Percentiles rank a stretch among this genome's conserved stretches.
Conservation (phyloP, 2,113 vertebrate genomes). For the Aepyceros melampus region DNA sequence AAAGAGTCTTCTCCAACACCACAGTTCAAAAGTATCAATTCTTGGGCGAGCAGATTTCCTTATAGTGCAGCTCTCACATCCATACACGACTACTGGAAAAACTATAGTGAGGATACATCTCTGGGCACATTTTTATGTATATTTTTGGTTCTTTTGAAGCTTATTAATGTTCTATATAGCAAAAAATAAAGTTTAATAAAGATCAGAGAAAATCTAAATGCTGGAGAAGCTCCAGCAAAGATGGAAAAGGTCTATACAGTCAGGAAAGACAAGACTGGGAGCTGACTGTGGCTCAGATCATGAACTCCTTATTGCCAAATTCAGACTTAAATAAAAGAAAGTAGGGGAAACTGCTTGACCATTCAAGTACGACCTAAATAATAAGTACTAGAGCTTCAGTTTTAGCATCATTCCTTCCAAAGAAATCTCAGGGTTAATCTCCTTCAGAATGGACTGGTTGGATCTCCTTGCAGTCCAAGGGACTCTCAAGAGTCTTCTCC, state of each 20-base stretch:
- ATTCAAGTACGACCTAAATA: neutral
- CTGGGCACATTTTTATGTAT: neutral
- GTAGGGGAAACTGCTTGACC: neutral
- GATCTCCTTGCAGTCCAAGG: no score
- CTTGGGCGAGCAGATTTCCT: neutral
- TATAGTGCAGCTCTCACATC: neutral
- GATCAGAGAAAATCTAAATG: neutral
- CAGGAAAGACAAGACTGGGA: neutral
- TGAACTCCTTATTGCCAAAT: neutral
- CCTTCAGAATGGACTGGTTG: no score
- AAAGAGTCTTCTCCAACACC: neutral
- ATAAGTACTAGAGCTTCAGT: no score
- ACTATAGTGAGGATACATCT: neutral
- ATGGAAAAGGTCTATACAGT: neutral
- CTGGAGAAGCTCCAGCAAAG: neutral
- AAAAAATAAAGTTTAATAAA: neutral
- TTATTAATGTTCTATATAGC: neutral
- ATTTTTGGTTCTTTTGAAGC: neutral
- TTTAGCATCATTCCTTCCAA: no score
- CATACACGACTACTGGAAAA: neutral
- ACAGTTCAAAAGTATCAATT: neutral
- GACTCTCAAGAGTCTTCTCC: no score
- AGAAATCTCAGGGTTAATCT: no score
- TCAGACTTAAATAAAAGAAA: neutral
- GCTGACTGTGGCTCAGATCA: neutral